Evolutionary conservation across 2,797 vertebrate species (phyloP).

Genomic region (Tinamus major): DNA sequence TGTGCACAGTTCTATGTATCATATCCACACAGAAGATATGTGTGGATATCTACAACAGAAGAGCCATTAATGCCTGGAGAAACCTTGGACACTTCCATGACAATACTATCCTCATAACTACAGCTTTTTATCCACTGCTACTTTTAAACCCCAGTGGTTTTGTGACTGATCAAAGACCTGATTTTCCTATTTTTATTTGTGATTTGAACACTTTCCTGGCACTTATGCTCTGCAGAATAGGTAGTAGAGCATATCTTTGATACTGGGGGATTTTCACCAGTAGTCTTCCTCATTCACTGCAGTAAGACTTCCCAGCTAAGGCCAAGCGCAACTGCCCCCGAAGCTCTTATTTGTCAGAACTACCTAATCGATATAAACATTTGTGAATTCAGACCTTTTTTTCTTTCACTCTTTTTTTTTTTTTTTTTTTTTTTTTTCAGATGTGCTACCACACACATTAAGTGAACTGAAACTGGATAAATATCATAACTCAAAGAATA

Average conservation of each 20-base stretch:
- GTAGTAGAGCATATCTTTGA: not conserved
- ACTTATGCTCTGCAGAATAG: not conserved
- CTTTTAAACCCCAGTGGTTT: not conserved
- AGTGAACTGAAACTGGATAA: not conserved
- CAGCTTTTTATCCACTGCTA: not conserved
- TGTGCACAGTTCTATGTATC: not conserved
- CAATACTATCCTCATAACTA: not conserved
- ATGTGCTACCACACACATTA: not conserved
- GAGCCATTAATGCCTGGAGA: not conserved
- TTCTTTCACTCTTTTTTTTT: not conserved
- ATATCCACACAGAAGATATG: not conserved
- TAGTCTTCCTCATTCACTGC: not conserved
- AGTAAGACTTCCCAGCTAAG: not conserved
- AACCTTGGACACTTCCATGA: not conserved
- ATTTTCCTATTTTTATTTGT: not conserved
- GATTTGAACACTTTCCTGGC: not conserved
- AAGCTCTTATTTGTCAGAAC: not conserved
- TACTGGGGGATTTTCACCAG: not conserved
- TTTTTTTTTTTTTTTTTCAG: not conserved
- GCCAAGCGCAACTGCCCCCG: not conserved
- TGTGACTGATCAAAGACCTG: not conserved
- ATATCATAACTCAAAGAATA: not conserved
- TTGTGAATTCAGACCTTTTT: not conserved
- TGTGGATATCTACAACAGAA: not conserved
- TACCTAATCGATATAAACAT: not conserved